A percentile compares a stretch with the other conserved stretches of the same genome.
phyloP scores from a whole-genome alignment of 2,797 vertebrate species.

The Ceryle rudis region DNA sequence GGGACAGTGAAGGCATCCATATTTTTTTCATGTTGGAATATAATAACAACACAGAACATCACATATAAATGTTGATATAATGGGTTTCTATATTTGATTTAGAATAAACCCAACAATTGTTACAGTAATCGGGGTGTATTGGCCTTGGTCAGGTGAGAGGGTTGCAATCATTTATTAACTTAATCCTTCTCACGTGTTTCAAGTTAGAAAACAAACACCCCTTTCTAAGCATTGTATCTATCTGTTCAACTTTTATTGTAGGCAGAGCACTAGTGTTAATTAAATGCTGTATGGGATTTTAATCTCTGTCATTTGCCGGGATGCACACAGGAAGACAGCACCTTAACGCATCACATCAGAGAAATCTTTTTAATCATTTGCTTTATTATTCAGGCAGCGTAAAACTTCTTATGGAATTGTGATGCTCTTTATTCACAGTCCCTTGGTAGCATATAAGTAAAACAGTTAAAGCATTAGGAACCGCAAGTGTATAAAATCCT shows the following conservation, averaged over 20 bases:
- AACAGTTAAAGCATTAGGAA: neutral
- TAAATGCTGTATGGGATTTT: conserved; percentile 23
- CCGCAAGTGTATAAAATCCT: neutral
- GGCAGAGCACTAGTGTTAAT: conserved; percentile 14
- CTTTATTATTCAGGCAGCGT: neutral
- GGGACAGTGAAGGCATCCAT: neutral
- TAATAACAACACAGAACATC: neutral
- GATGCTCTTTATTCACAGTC: neutral
- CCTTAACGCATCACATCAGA: conserved; percentile 4
- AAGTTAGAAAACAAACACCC: neutral
- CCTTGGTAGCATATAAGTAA: neutral
- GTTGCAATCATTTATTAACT: neutral
- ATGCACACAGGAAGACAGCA: neutral
- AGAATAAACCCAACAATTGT: neutral
- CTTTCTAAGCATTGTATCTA: neutral
- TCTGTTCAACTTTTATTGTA: conserved; percentile 19
- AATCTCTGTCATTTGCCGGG: conserved; percentile 29
- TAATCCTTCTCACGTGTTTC: neutral
- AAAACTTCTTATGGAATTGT: neutral
- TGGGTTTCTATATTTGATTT: neutral
- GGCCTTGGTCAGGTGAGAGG: neutral
- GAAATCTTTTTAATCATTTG: conserved; percentile 42
- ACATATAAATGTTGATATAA: neutral
- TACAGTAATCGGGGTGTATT: neutral
- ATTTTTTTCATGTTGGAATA: neutral